phyloP scores from a whole-genome alignment of 2,113 vertebrate species.

The Physeter macrocephalus region DNA sequence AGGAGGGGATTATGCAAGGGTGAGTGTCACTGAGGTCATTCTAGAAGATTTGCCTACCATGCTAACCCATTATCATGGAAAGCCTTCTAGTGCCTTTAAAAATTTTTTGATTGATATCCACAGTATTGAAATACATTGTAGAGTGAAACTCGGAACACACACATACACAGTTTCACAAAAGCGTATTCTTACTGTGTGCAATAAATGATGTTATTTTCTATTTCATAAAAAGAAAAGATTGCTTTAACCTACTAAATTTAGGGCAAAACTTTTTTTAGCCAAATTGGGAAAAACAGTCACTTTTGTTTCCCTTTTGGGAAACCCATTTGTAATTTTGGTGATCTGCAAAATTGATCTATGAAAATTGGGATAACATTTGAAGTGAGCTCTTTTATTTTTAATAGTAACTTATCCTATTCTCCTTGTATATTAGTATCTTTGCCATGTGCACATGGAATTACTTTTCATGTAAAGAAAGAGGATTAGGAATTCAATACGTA shows the following conservation, averaged over 20 bases:
- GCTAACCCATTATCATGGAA: background rate
- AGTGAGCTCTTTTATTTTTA: conserved; percentile 11
- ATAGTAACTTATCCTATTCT: background rate
- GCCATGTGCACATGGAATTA: background rate
- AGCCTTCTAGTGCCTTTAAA: background rate
- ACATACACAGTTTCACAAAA: background rate
- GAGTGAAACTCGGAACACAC: background rate
- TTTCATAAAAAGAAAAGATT: background rate
- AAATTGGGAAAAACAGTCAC: background rate
- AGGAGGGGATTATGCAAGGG: background rate
- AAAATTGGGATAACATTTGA: background rate
- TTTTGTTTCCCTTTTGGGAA: background rate
- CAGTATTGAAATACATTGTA: background rate
- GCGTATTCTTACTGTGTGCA: background rate
- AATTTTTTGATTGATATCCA: background rate
- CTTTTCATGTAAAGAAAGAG: background rate
- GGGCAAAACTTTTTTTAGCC: background rate
- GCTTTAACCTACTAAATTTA: background rate
- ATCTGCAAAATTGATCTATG: background rate
- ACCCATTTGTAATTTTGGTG: background rate
- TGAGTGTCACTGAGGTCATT: background rate
- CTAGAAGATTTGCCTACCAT: background rate
- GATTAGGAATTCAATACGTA: background rate
- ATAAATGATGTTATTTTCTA: background rate
- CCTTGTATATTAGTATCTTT: background rate